A percentile compares a stretch with the other conserved stretches of the same genome.
Evolutionary conservation across 2,797 vertebrate species (phyloP).

Genomic region (Columba guinea): DNA sequence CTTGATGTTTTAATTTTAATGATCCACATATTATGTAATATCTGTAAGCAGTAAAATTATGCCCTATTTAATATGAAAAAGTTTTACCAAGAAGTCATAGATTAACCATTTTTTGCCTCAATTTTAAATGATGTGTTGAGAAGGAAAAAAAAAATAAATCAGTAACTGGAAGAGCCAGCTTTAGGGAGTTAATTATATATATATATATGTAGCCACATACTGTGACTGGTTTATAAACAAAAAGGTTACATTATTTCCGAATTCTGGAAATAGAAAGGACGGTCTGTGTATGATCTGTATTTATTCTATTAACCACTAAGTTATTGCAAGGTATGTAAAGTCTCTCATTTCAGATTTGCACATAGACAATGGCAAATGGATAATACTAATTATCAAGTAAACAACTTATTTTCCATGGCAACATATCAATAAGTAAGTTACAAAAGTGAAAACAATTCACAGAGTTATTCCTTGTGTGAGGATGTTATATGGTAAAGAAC

Average conservation of each 20-base stretch:
- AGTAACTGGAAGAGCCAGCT: not conserved
- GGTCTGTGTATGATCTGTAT: not conserved
- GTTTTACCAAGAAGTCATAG: not conserved
- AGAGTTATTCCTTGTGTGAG: not conserved
- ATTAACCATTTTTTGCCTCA: not conserved
- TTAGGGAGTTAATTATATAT: not conserved
- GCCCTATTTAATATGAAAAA: not conserved
- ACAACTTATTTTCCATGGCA: not conserved
- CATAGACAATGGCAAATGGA: not conserved
- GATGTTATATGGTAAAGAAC: not conserved
- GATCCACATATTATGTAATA: not conserved
- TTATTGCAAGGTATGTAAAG: not conserved
- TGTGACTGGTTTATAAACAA: not conserved
- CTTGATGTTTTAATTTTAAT: conserved; percentile 14
- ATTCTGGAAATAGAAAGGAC: not conserved
- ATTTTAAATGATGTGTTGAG: not conserved
- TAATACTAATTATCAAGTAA: conserved; percentile 3
- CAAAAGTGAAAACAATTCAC: not conserved
- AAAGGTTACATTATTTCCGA: not conserved
- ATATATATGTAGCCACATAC: not conserved
- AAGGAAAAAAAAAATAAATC: not conserved
- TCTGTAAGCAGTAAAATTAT: not conserved
- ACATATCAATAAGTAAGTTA: not conserved
- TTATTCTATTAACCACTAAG: not conserved
- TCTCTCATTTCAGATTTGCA: not conserved